These are phyloP conservation scores for Zapus hudsonius DNA, from an alignment of 2,113 vertebrate genomes.

Conservation along the genomic window DNA sequence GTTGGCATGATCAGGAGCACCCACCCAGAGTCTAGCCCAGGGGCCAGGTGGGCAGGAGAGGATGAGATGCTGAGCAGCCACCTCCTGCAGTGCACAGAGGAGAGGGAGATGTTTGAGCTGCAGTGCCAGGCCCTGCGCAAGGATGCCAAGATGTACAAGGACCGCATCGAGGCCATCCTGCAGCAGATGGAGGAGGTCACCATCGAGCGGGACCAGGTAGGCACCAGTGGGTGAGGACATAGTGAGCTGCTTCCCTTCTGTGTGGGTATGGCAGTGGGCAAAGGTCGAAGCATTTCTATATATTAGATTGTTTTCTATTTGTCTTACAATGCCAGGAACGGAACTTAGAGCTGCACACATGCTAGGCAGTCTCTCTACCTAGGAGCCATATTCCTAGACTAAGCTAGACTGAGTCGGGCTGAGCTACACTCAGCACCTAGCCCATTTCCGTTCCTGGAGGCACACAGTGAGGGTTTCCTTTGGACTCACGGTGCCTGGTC, in stretches of 20 bases:
- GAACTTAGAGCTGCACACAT: too few relatives aligned
- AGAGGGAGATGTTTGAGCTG: constrained; percentile 91
- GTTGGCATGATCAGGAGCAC: not conserved
- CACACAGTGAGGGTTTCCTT: too few relatives aligned
- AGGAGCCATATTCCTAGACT: too few relatives aligned
- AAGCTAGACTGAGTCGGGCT: too few relatives aligned
- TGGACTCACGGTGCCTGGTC: too few relatives aligned
- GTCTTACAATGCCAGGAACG: too few relatives aligned
- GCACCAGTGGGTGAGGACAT: fast-evolving
- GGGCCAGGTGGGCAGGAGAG: not conserved
- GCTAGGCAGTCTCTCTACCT: too few relatives aligned
- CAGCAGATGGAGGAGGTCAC: constrained; percentile 94
- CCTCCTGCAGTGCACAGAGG: constrained; percentile 86
- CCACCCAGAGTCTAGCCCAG: not conserved
- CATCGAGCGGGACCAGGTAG: constrained; percentile 92
- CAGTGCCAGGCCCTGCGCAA: constrained; percentile 89
- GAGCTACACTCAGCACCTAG: too few relatives aligned
- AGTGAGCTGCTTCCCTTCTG: fast-evolving
- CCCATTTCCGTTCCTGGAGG: too few relatives aligned
- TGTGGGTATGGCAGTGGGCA: too few relatives aligned
- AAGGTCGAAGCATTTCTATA: too few relatives aligned
- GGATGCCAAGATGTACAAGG: constrained; percentile 91
- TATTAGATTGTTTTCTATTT: too few relatives aligned
- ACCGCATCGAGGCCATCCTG: constrained; percentile 90
- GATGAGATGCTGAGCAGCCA: not conserved